Base-by-base conservation (phyloP, 2,797 vertebrate species). In the Stomatorhinus walkeri region DNA sequence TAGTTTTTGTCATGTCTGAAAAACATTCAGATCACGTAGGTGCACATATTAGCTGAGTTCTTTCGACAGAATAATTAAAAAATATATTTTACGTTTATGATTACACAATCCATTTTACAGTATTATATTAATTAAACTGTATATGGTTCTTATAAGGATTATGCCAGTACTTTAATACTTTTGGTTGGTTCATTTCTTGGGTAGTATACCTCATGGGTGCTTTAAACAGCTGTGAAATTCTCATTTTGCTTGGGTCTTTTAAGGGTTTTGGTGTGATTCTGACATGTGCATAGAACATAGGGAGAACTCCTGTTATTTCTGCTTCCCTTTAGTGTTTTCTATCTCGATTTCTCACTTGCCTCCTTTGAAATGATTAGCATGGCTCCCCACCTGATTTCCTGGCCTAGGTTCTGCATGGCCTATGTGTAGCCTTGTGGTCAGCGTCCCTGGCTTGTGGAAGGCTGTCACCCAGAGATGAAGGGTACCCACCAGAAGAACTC, bases 401-500 rank as follows among this genome's bases (percentile, higher is more conserved):
- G 94, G 93, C 92, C 93, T 91, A 94, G 93, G 96, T 94, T 89
- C 95, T 96, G 95, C 93, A 97, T 96, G 96, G 95, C 94, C 90
- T 92, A 1, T 76, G 93, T 93, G 93, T 95, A 96, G 95, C 93
- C 93, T 92, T 93, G 89, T 94, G 94, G 93, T 93, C 92, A 92
- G 88, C 92, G 94, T 89, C 91, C 93, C 90, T 79, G 93, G 91
- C 86, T 88, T 1, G 90, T 92, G 89, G 90, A 28, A 93, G 93
- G 91, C 87, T 89, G 59, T 16, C 93, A 87, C 89, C 94, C 93
- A 94, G 91, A 93, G 94, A 96, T 96, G 96, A 93, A 93, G 94
- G 94, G 97, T 84, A 94, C 97, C 91, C 96, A 96, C 46, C 97
- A 98, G 93, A 98, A 97, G 95, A 99, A 99, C 92, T 97, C 98